These are phyloP conservation scores for Bagarius yarrelli DNA, from an alignment of 2,113 vertebrate species.

Conservation along the genomic window DNA sequence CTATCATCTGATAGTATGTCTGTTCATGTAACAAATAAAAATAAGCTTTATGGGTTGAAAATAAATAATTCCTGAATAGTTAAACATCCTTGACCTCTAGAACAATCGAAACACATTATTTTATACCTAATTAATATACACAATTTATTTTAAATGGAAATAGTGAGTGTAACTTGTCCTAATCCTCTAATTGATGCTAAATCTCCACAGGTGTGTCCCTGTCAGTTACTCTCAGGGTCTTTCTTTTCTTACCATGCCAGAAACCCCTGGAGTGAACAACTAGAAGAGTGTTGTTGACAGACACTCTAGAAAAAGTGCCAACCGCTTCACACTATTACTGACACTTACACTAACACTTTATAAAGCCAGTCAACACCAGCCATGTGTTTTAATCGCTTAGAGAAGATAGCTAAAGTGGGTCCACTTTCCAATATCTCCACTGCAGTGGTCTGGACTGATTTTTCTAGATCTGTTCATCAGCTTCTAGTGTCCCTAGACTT, in stretches of 20 bases:
- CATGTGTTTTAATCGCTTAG: slow-evolving; percentile 43
- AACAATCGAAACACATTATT: not conserved
- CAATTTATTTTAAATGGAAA: slow-evolving; percentile 1
- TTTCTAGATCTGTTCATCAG: not conserved
- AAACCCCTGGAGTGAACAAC: slow-evolving; percentile 21
- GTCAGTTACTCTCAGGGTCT: slow-evolving; percentile 17
- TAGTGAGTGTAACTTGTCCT: not conserved
- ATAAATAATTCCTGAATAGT: not conserved
- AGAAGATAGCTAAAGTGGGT: slow-evolving; percentile 25
- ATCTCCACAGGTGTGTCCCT: slow-evolving; percentile 3
- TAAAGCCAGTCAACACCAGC: slow-evolving; percentile 61
- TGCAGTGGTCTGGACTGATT: not conserved
- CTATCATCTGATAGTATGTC: not conserved
- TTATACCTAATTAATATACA: not conserved
- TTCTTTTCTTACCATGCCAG: slow-evolving; percentile 24
- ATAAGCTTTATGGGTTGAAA: not conserved
- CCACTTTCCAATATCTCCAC: slow-evolving; percentile 1
- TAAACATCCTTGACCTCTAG: not conserved
- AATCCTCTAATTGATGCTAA: not conserved
- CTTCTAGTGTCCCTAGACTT: not conserved
- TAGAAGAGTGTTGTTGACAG: slow-evolving; percentile 50
- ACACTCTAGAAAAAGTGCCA: slow-evolving; percentile 44
- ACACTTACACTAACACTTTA: slow-evolving; percentile 58
- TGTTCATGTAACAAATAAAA: not conserved
- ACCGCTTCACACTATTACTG: slow-evolving; percentile 54